A percentile compares a stretch with the other conserved stretches of the same genome.
Conservation (phyloP, 2,888 invertebrate genomes). For the Caenorhabditis afra region DNA sequence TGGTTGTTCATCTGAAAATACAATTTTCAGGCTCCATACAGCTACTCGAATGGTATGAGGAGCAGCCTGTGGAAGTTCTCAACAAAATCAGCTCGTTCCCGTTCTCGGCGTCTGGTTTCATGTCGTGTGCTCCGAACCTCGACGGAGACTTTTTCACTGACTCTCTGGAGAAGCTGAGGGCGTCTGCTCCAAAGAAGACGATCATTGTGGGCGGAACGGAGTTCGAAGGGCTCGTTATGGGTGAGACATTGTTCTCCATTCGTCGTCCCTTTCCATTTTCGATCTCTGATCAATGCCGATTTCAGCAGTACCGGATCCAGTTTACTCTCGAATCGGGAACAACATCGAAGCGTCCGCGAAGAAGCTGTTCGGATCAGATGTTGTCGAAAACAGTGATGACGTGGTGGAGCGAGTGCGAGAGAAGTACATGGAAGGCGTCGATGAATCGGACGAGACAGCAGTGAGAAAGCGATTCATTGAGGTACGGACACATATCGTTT, state of each 20-base stretch:
- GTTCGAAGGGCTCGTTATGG: constrained; percentile 32
- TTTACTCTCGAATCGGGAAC: constrained; percentile 23
- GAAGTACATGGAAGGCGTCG: constrained; percentile 1
- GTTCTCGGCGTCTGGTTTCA: constrained; percentile 13
- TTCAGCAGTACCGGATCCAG: constrained; percentile 23
- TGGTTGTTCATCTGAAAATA: no score
- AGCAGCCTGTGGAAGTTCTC: constrained; percentile 14
- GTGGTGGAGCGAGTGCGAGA: background rate
- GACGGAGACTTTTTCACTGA: constrained; percentile 59
- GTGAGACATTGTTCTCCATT: background rate
- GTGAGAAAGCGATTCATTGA: constrained; percentile 18
- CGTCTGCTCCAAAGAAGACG: constrained; percentile 16
- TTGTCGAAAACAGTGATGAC: constrained; percentile 5
- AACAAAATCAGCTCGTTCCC: constrained; percentile 7
- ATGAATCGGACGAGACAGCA: background rate
- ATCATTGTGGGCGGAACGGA: constrained; percentile 28
- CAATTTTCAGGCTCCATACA: background rate
- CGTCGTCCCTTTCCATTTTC: background rate
- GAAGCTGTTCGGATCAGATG: constrained; percentile 21
- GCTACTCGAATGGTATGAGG: constrained; percentile 19
- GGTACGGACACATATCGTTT: background rate
- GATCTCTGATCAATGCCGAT: no score
- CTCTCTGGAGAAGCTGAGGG: constrained; percentile 43
- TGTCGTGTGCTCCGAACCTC: constrained; percentile 46
- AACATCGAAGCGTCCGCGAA: constrained; percentile 1